Base-by-base conservation (phyloP, 2,888 invertebrate genomes). In the Protodeltote pygarga region DNA sequence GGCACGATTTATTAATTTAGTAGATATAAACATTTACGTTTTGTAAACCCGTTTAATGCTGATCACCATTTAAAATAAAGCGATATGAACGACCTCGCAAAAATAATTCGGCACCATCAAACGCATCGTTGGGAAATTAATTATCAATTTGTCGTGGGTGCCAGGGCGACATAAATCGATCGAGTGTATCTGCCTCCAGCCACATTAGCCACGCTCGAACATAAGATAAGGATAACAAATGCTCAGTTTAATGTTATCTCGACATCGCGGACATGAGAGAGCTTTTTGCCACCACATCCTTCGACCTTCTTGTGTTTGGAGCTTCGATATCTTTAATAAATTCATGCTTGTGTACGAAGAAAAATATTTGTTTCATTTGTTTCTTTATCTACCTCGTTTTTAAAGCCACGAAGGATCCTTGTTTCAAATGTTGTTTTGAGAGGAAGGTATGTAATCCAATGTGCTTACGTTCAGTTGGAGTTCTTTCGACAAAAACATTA, bases 81-180 rank as follows among this genome's bases (percentile, higher is more conserved):
- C 48, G 47, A 69, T 57, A 61, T 65, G 64, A 73, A 74, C 69
- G 58, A 58, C 41, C 72, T 77, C 74, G 89, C 85, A 82, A 88
- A 83, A 89, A 89, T 87, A 84, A 81, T 83, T 85, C 90, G 91
- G 90, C 83, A 71, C 73, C 86, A 85, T 92, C 91, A 92, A 91
- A 91, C 82, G 79, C 74, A 65, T 75, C 79, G 80, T 79, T 77
- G 82, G 83, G 83, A 89, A 91, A 91, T 91, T 92, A 92, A 91
- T 91, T 91, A 90, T 85, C 89, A 91, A 92, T 92, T 92, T 89
- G 92, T 92, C 89, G 85, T 89, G 91, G 89, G 85, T 88, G 88
- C 87, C 87, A 84, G 81, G 81, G 84, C 85, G 89, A 91, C 91
- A 90, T 90, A 90, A 90, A 91, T 91, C 90, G 89, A 90, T 89